A percentile compares a stretch with the other conserved stretches of the same genome.
phyloP scores from a whole-genome alignment of 2,888 invertebrate genomes.

The Sympetrum striolatum region DNA sequence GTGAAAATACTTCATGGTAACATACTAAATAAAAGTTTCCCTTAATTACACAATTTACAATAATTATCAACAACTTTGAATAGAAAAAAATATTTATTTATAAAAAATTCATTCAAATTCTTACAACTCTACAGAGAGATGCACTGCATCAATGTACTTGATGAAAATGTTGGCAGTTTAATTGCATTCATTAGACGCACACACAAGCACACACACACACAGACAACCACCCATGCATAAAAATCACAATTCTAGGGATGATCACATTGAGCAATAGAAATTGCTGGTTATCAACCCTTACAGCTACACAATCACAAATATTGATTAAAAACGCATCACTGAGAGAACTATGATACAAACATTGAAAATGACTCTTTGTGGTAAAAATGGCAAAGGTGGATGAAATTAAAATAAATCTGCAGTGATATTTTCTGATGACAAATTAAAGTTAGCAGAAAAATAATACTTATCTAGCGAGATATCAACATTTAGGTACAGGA shows the following conservation, averaged over 20 bases:
- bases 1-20: too few relatives aligned
- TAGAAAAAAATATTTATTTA: slow-evolving; percentile 44
- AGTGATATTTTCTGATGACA: not conserved
- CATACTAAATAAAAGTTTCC: not conserved
- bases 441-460: not conserved
- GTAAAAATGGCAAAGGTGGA: not conserved
- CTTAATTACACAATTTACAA: not conserved
- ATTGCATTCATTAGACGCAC: slow-evolving; percentile 5
- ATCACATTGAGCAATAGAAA: not conserved
- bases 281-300: not conserved
- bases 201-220: slow-evolving; percentile 7
- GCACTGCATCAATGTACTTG: slow-evolving; percentile 16
- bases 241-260: not conserved
- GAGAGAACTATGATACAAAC: not conserved
- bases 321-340: not conserved
- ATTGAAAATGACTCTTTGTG: not conserved
- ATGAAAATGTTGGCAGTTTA: slow-evolving; percentile 34
- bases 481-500: too few relatives aligned
- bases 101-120: slow-evolving; percentile 13
- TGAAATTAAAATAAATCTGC: not conserved
- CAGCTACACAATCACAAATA: not conserved
- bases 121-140: slow-evolving; percentile 33
- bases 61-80: slow-evolving; percentile 8
- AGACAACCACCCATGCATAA: not conserved
- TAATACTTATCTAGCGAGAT: not conserved